Evolutionary conservation across 2,888 invertebrate species (phyloP), one percentile per base, ranked within the genome.

Genomic region (Drosophila picticornis): DNA sequence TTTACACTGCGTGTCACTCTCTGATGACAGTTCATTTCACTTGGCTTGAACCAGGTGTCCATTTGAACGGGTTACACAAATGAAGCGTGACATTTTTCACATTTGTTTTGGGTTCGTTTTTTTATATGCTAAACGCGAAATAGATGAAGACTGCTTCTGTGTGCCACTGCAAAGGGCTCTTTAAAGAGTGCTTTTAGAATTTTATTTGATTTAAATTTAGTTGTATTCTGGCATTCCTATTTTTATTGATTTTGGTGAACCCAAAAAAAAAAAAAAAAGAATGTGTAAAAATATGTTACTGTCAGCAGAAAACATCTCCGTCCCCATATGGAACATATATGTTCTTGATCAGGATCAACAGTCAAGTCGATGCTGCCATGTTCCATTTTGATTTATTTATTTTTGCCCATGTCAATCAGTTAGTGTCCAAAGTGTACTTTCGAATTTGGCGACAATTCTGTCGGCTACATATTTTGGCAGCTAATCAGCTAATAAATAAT

Each of bases 31-130:
- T 69, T 75, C 72, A 72, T 68, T 76, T 80, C 73, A 69, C 46
- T 77, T 59, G 72, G 61, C 83, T 48, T 64, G 43, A 38, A 43
- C 83, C 90, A 84, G 88, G 84, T 90, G 84, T 84, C 83, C 81
- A 59, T 80, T 85, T 83, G 88, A 85, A 71, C 90, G 72, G 83
- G 75, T 88, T 81, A 83, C 69, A 52, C 78, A 83, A 90, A 85
- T 88, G 83, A 90, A 83, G 75, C 90, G 84, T 90, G 86, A 88
- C 90, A 85, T 88, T 88, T 88, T 90, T 58, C 70, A 80, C 88
- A 85, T 83, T 88, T 85, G 64, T 66, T 56, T 62, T 38, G n/a
- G 6, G 3, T 0, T 80, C 90, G 82, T 64, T 65, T 60, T 63
- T 57, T 51, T 22, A 56, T 34, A 48, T 67, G 75, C 19, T n/a